Evolutionary conservation across 2,888 invertebrate genomes (phyloP).

Genomic region (Rutpela maculata): DNA sequence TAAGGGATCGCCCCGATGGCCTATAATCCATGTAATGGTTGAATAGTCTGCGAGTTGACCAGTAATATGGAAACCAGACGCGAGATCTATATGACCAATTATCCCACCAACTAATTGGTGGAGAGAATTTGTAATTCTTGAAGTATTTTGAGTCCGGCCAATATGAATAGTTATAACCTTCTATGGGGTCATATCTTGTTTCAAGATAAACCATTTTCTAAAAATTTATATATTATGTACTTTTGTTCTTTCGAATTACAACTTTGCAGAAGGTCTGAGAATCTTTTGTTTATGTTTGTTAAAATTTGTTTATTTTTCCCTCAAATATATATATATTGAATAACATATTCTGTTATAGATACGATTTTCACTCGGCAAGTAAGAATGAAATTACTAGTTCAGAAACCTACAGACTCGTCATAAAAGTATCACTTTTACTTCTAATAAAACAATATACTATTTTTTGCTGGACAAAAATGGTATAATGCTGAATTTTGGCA

Average conservation of each 20-base stretch:
- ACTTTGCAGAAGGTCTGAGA: background rate
- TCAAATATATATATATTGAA: too few species aligned
- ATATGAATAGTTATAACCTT: slow-evolving; percentile 60
- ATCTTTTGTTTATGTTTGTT: background rate
- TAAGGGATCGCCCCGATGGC: slow-evolving; percentile 63
- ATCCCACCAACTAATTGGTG: slow-evolving; percentile 59
- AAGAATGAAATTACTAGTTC: too few species aligned
- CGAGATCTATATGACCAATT: slow-evolving; percentile 61
- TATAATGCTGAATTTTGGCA: too few species aligned
- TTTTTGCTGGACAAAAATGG: too few species aligned
- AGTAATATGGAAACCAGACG: slow-evolving; percentile 64
- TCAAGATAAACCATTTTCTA: slow-evolving; percentile 54
- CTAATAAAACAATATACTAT: too few species aligned
- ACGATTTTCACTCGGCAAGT: too few species aligned
- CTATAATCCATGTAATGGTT: slow-evolving; percentile 63
- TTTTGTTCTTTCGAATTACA: background rate
- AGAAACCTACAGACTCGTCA: too few species aligned
- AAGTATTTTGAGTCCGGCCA: slow-evolving; percentile 65
- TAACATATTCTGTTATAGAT: too few species aligned
- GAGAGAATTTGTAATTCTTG: slow-evolving; percentile 61
- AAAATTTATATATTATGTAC: slow-evolving; percentile 2
- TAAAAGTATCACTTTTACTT: too few species aligned
- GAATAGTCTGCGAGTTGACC: slow-evolving; percentile 62
- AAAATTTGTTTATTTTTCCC: too few species aligned
- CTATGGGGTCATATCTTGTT: slow-evolving; percentile 62